Base-by-base conservation (phyloP, 2,113 vertebrate genomes). In the Gallinago paraguaiae region DNA sequence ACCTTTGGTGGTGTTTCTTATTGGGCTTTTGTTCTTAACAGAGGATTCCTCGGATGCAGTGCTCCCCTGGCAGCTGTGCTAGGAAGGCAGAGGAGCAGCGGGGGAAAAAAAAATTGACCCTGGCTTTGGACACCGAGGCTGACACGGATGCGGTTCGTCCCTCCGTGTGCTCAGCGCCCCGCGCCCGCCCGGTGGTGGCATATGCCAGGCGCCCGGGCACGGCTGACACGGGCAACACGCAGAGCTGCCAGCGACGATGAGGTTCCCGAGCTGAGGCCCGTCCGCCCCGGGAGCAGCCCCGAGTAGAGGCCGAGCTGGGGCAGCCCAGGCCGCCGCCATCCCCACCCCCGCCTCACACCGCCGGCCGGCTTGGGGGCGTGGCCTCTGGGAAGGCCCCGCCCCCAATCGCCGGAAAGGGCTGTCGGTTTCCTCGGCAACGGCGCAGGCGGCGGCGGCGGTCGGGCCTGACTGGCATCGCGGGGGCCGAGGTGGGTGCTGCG, bases 81-180 rank as follows among this genome's bases (percentile, higher is more conserved):
- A 13, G 15, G 6, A 28, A 3, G 23, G 33, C 33, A 54, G 2
- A 19, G 7, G 4, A 0, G 11, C 37, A 10, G 16, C 0, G 12
- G 0, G 0, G 4, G 3, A 3, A 39, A 30, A 11, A 9, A 15
- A 39, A 39, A 39, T 12, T 0, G 1, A 14, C 33, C 0, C 3
- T 1, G 2, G 4, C 3, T 2, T 12, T 0, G n/a, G 2, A 2
- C 18, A 7, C 28, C 1, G 7, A 10, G 6, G 7, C 4, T 0
- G 4, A 5, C 3, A 0, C 0, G 2, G 3, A 17, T 3, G 64
- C 6, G 8, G 16, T 6, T 3, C 3, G 1, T 5, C 5, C 4
- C 5, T 5, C 5, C 5, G 6, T 1, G 35, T 3, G 3, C 14
- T 3, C 9, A 6, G 19, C 0, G 8, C 1, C 56, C 24, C 7